Percentiles rank a stretch among this genome's conserved stretches.
Conservation (phyloP, 2,797 vertebrate species). For the Pteronotus mesoamericanus region DNA sequence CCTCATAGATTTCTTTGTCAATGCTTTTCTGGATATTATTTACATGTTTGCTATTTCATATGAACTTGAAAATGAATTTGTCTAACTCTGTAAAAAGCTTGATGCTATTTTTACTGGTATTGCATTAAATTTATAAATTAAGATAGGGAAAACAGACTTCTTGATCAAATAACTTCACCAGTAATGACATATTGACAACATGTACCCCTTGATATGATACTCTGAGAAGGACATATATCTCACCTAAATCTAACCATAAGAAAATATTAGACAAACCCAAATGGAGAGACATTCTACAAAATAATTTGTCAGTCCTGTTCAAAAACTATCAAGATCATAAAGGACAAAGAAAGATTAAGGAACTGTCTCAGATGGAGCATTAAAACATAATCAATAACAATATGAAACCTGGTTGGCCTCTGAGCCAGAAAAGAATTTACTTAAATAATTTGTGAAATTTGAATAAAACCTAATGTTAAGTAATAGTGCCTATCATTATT, state of each 20-base stretch:
- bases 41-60: not conserved
- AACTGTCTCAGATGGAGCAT: not conserved
- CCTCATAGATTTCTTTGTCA: not conserved
- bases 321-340: not conserved
- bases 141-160: not conserved
- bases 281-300: not conserved
- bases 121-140: not conserved
- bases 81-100: not conserved
- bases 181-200: not conserved
- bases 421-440: not conserved
- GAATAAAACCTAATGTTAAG: not conserved
- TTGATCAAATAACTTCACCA: not conserved
- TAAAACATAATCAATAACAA: not conserved
- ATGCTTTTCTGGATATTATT: not conserved
- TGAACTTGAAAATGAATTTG: not conserved
- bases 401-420: not conserved
- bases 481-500: not conserved
- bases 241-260: not conserved
- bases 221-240: not conserved
- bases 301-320: not conserved
- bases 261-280: not conserved
- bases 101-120: not conserved
- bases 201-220: not conserved
- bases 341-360: not conserved
- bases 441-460: not conserved